Conservation (phyloP, 2,113 vertebrate species). For the Seriola dumerili region DNA sequence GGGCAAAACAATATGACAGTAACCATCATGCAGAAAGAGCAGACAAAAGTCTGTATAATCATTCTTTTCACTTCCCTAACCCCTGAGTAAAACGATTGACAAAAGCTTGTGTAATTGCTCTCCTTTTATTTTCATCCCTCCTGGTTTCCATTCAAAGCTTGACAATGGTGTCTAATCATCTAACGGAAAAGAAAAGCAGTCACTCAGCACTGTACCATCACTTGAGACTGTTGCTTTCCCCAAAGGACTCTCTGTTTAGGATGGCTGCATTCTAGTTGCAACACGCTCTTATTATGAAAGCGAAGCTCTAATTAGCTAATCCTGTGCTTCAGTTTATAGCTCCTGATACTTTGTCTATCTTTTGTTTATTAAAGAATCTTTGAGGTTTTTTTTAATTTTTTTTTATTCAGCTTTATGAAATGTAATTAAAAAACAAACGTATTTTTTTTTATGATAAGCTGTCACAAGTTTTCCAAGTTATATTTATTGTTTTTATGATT, state of each 20-base stretch:
- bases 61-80: slow-evolving; percentile 65
- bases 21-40: slow-evolving; percentile 31
- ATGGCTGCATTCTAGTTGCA: slow-evolving; percentile 66
- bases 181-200: slow-evolving; percentile 69
- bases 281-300: slow-evolving; percentile 58
- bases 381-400: not conserved
- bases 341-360: slow-evolving; percentile 28
- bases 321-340: slow-evolving; percentile 41
- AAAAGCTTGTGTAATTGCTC: slow-evolving; percentile 75
- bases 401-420: slow-evolving; percentile 11
- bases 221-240: slow-evolving; percentile 59
- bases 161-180: slow-evolving; percentile 77
- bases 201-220: slow-evolving; percentile 59
- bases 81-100: slow-evolving; percentile 67
- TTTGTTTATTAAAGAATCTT: slow-evolving; percentile 38
- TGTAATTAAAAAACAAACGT: slow-evolving; percentile 4
- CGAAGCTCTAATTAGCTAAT: slow-evolving; percentile 71
- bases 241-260: slow-evolving; percentile 43
- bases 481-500: slow-evolving; percentile 37
- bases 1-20: slow-evolving; percentile 66
- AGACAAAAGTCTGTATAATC: slow-evolving; percentile 65
- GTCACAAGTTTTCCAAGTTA: slow-evolving; percentile 24
- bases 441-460: slow-evolving; percentile 21
- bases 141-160: slow-evolving; percentile 71
- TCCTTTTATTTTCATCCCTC: slow-evolving; percentile 73